phyloP scores from a whole-genome alignment of 92 coral and sea anemone genomes.

The Parazoanthus atlanticus region DNA sequence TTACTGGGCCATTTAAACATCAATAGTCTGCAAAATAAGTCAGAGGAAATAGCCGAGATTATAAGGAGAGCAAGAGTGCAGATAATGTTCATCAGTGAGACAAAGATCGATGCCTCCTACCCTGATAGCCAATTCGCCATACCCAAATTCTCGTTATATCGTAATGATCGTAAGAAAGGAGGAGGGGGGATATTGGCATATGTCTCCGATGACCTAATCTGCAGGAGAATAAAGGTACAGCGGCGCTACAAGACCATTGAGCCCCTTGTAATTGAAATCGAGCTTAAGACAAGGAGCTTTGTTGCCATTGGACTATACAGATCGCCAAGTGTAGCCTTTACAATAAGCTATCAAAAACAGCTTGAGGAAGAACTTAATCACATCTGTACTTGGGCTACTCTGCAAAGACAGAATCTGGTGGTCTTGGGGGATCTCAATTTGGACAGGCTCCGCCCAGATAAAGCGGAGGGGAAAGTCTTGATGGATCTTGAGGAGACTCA shows the following conservation, averaged over 20 bases:
- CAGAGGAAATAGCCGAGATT: conserved; percentile 4
- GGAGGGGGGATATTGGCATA: conserved; percentile 26
- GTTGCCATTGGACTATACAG: conserved; percentile 37
- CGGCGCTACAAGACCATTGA: conserved; percentile 42
- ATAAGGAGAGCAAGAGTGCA: neutral
- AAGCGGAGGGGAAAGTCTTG: too few relatives aligned
- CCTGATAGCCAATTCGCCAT: conserved; percentile 30
- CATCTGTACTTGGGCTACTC: too few relatives aligned
- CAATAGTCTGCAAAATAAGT: conserved; percentile 35
- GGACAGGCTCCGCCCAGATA: too few relatives aligned
- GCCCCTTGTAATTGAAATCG: conserved; percentile 39
- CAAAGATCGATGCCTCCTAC: conserved; percentile 32
- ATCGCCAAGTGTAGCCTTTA: conserved; percentile 36
- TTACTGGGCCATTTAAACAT: conserved; percentile 32
- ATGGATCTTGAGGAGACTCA: too few relatives aligned
- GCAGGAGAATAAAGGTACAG: conserved; percentile 40
- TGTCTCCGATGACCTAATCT: neutral
- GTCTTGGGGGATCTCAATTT: too few relatives aligned
- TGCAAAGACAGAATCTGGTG: too few relatives aligned
- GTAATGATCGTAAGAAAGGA: conserved; percentile 36
- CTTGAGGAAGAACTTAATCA: too few relatives aligned
- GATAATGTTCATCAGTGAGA: conserved; percentile 26
- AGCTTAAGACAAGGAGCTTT: conserved; percentile 11
- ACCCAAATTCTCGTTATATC: neutral
- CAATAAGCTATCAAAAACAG: too few relatives aligned